Conservation (phyloP, 1,140 invertebrate species). For the Eurosta solidaginis region DNA sequence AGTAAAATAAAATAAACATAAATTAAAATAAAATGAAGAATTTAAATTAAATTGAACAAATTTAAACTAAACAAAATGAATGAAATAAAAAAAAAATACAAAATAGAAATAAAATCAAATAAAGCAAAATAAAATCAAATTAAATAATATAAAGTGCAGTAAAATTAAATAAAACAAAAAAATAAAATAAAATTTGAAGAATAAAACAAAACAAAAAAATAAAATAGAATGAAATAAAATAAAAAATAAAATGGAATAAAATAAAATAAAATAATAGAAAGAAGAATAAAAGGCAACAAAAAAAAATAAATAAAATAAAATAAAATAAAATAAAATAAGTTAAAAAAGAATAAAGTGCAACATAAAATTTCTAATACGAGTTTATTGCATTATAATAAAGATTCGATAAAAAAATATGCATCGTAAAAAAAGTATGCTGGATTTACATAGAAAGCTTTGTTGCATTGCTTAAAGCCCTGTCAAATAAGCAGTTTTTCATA, state of each 20-base stretch:
- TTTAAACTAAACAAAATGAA: background rate
- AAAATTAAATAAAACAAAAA: background rate
- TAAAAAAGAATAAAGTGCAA: background rate
- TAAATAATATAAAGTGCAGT: background rate
- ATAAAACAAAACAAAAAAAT: background rate
- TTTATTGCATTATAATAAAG: no score
- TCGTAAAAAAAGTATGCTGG: no score
- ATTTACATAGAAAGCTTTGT: no score
- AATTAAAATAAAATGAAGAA: background rate
- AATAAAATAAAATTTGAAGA: background rate
- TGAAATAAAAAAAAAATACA: background rate
- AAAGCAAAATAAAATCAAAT: background rate
- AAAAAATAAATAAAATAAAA: background rate
- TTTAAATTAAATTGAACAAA: background rate
- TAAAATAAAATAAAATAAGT: background rate
- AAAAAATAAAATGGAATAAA: background rate
- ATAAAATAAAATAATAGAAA: background rate
- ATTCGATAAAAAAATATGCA: no score
- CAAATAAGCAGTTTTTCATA: no score
- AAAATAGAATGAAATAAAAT: background rate
- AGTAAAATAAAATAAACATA: background rate
- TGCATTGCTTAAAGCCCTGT: no score
- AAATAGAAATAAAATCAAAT: background rate
- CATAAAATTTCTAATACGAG: no score
- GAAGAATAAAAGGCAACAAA: background rate